phyloP scores from a whole-genome alignment of 1,140 invertebrate genomes.

The Halesus radiatus region DNA sequence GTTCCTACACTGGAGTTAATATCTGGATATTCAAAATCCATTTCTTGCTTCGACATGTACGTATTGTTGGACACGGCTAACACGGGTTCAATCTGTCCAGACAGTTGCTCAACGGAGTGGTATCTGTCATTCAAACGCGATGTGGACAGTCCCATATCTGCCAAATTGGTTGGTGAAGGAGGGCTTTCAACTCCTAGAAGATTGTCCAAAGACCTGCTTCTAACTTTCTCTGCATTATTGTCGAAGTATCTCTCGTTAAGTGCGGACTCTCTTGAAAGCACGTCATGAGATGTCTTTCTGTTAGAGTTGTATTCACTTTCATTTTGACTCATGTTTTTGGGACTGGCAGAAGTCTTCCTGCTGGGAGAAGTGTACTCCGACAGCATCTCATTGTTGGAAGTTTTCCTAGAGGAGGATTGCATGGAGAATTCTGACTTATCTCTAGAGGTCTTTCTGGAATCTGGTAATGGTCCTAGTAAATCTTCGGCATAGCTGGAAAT shows the following conservation, averaged over 20 bases:
- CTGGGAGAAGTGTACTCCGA: conserved; percentile 54
- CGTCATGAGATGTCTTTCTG: conserved; percentile 81
- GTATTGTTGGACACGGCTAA: conserved; percentile 68
- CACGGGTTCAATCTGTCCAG: conserved; percentile 68
- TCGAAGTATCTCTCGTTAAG: conserved; percentile 92
- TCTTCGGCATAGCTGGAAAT: conserved; percentile 55
- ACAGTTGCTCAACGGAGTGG: conserved; percentile 84
- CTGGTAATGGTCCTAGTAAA: conserved; percentile 53
- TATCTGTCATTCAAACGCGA: conserved; percentile 90
- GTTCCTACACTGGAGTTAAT: conserved; percentile 73
- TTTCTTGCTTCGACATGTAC: conserved; percentile 73
- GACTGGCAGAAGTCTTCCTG: conserved; percentile 51
- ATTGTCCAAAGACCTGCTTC: conserved; percentile 88
- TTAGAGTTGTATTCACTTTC: conserved; percentile 64
- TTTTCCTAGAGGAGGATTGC: conserved; percentile 55
- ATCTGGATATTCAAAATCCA: conserved; percentile 79
- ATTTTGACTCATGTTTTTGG: conserved; percentile 56
- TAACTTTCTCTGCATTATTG: conserved; percentile 77
- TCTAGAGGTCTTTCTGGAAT: conserved; percentile 63
- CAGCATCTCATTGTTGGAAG: conserved; percentile 55
- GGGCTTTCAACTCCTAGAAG: conserved; percentile 71
- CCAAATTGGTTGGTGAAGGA: conserved; percentile 72
- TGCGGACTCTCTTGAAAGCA: conserved; percentile 86
- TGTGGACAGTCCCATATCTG: conserved; percentile 82
- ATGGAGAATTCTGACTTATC: conserved; percentile 59